Evolutionary conservation across 1,140 invertebrate species (phyloP).

Genomic region (Neotoxoptera formosana): DNA sequence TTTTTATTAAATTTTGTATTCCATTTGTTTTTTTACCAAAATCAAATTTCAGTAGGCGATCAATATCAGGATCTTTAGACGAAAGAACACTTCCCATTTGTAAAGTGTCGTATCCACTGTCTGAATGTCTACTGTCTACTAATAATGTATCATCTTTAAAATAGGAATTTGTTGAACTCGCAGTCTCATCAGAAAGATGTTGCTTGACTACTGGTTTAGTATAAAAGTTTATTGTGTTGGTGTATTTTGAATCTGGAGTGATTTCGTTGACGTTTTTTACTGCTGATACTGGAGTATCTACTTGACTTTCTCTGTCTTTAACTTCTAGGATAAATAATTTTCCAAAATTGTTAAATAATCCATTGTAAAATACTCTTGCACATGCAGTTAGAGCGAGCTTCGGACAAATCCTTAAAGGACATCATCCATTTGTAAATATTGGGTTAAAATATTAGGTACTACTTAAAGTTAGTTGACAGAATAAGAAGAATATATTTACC

Average conservation of each 20-base stretch:
- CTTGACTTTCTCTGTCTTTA: conserved; percentile 44
- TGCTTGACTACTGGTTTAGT: conserved; percentile 41
- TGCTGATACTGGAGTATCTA: neutral
- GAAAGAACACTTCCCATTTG: conserved; percentile 59
- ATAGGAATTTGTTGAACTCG: conserved; percentile 59
- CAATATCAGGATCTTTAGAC: conserved; percentile 55
- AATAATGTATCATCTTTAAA: conserved; percentile 46
- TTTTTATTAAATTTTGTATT: conserved; percentile 53
- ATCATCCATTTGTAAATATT: conserved; percentile 33
- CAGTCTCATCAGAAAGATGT: conserved; percentile 88
- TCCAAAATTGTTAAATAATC: conserved; percentile 55
- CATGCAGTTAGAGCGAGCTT: conserved; percentile 48
- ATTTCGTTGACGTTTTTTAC: conserved; percentile 44
- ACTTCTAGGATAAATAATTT: conserved; percentile 54
- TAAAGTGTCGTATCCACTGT: conserved; percentile 65
- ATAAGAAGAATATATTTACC: conserved; percentile 49
- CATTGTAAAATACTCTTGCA: conserved; percentile 43
- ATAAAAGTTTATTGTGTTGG: conserved; percentile 45
- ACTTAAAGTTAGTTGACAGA: conserved; percentile 51
- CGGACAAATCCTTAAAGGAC: conserved; percentile 29
- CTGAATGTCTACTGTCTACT: conserved; percentile 62
- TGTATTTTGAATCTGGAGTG: conserved; percentile 54
- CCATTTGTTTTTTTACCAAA: conserved; percentile 44
- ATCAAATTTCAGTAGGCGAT: conserved; percentile 50
- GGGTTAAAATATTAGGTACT: conserved; percentile 40